A percentile compares a stretch with the other conserved stretches of the same genome.
These are phyloP conservation scores for Oscheius sp. DNA, from an alignment of 2,888 invertebrate genomes.

Conservation along the genomic window DNA sequence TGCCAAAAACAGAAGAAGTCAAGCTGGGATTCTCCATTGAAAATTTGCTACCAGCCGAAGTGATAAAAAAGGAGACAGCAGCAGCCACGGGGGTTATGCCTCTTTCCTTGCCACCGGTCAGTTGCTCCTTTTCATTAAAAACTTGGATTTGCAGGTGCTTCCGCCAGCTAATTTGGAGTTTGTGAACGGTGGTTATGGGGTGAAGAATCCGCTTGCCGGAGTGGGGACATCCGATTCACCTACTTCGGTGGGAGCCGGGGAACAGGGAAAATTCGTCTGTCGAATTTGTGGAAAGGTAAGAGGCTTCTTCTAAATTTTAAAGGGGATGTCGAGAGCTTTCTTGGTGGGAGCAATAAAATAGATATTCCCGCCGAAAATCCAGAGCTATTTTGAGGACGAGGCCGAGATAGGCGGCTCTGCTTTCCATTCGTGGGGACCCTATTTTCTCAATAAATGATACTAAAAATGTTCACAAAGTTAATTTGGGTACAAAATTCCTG, in stretches of 20 bases:
- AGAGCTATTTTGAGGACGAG: too few species aligned
- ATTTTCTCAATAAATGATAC: too few species aligned
- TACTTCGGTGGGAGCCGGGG: neutral
- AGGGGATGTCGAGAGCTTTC: too few species aligned
- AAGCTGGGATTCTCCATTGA: conserved; percentile 17
- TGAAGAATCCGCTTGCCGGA: conserved; percentile 84
- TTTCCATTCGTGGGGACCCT: too few species aligned
- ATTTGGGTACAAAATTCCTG: too few species aligned
- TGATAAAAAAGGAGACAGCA: conserved; percentile 5
- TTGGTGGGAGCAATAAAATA: too few species aligned
- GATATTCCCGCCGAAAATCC: too few species aligned
- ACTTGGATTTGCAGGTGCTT: neutral
- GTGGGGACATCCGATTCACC: conserved; percentile 15
- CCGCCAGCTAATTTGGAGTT: conserved; percentile 81
- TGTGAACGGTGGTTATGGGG: conserved; percentile 96
- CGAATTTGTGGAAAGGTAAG: conserved; percentile 71
- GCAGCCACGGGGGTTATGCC: conserved; percentile 33
- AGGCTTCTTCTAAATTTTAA: neutral
- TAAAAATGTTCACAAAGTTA: too few species aligned
- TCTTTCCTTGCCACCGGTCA: conserved; percentile 12
- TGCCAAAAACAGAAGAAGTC: neutral
- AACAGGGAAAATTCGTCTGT: conserved; percentile 56
- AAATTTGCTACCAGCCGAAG: conserved; percentile 26
- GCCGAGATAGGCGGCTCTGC: too few species aligned
- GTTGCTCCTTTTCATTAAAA: neutral